Percentiles rank a stretch among this genome's conserved stretches.
phyloP scores from a whole-genome alignment of 2,113 vertebrate species.

The Excalfactoria chinensis region DNA sequence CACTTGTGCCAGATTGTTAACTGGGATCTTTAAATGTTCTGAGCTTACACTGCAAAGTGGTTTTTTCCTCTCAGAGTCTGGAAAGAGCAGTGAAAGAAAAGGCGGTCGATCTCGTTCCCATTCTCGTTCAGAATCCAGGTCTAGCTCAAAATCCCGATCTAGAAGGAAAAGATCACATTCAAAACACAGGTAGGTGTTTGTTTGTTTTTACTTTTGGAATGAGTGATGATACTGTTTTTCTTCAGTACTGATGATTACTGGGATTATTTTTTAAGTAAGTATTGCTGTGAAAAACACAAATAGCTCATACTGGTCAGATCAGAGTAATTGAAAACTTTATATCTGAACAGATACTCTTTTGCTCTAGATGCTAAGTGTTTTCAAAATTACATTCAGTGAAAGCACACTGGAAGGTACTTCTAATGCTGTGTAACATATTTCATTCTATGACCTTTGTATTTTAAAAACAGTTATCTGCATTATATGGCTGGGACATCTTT shows the following conservation, averaged over 20 bases:
- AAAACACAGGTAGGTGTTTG: conserved; percentile 85
- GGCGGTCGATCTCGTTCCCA: conserved; percentile 83
- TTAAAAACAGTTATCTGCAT: not conserved
- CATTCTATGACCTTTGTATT: not conserved
- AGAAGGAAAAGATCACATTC: conserved; percentile 89
- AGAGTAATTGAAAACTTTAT: not conserved
- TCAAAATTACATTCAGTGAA: not conserved
- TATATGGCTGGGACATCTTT: not conserved
- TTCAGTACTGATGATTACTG: not conserved
- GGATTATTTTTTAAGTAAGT: not conserved
- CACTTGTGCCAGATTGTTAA: conserved; percentile 84
- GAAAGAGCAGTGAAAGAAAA: conserved; percentile 83
- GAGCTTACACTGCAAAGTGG: conserved; percentile 86
- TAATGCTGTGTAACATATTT: not conserved
- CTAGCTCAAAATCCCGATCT: conserved; percentile 84
- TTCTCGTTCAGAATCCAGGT: conserved; percentile 85
- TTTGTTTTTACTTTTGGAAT: conserved; percentile 1
- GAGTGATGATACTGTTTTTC: not conserved
- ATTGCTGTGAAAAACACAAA: not conserved
- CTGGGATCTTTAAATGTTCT: conserved; percentile 85
- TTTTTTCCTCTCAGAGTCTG: conserved; percentile 83
- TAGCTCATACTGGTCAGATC: not conserved
- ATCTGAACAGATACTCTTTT: not conserved
- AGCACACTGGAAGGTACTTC: not conserved
- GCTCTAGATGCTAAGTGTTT: not conserved